A percentile compares a stretch with the other conserved stretches of the same genome.
Evolutionary conservation across 2,113 vertebrate genomes (phyloP).

Genomic region (Muntiacus muntjak): DNA sequence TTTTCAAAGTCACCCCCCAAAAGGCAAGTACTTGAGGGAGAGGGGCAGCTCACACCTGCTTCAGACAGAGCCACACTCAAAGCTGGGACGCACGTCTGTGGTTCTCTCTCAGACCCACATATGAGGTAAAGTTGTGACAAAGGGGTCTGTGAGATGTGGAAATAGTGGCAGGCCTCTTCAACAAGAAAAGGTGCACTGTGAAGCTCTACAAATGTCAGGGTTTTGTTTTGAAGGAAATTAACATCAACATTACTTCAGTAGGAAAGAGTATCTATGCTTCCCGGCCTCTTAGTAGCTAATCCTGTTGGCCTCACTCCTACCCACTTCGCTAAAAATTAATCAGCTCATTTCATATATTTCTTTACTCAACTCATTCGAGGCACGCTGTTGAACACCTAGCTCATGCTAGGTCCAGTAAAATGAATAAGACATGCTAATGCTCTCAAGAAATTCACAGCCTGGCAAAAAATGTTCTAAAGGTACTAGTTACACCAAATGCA

Average conservation of each 20-base stretch:
- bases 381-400: background rate
- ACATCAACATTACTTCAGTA: background rate
- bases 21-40: background rate
- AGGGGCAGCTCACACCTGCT: background rate
- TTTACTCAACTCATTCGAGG: background rate
- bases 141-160: background rate
- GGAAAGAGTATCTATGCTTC: background rate
- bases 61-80: background rate
- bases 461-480: background rate
- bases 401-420: background rate
- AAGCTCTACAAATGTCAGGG: background rate
- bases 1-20: background rate
- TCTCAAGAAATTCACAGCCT: background rate
- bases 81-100: background rate
- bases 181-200: background rate
- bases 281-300: background rate
- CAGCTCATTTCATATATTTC: background rate
- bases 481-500: background rate
- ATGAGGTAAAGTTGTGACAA: background rate
- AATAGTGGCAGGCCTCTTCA: background rate
- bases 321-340: background rate
- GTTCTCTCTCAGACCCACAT: background rate
- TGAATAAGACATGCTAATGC: background rate
- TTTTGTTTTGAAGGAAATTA: background rate
- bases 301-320: background rate